Conservation (phyloP, 1,140 invertebrate genomes). For the Bombus picipes region DNA sequence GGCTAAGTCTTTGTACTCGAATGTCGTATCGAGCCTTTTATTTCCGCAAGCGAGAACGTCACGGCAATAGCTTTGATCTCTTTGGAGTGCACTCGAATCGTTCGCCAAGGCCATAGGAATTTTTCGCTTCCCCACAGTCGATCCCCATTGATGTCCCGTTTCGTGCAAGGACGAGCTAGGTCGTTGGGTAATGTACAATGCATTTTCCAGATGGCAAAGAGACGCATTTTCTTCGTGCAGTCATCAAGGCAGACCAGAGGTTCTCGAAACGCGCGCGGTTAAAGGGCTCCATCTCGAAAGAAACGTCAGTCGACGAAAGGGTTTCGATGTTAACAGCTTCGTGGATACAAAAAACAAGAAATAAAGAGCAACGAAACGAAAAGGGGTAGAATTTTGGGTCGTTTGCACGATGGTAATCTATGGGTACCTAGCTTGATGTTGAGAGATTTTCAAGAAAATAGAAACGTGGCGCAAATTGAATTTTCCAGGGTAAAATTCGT, state of each 20-base stretch:
- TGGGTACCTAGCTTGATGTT: too few species aligned
- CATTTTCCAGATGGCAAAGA: conserved; percentile 46
- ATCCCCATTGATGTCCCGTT: conserved; percentile 33
- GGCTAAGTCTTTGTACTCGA: not conserved
- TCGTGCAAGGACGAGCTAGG: not conserved
- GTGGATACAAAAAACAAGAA: not conserved
- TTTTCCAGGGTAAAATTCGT: not conserved
- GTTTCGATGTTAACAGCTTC: conserved; percentile 47
- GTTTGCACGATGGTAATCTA: not conserved
- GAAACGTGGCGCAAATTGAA: not conserved
- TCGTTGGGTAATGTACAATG: conserved; percentile 58
- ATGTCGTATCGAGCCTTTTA: conserved; percentile 28
- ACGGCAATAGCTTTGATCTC: conserved; percentile 57
- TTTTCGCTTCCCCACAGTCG: conserved; percentile 49
- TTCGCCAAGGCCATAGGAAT: conserved; percentile 42
- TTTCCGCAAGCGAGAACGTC: conserved; percentile 24
- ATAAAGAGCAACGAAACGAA: too few species aligned
- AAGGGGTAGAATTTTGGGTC: not conserved
- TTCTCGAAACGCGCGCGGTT: conserved; percentile 14
- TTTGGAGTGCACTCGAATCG: conserved; percentile 43
- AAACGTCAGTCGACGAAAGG: conserved; percentile 45
- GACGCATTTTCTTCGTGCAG: conserved; percentile 39
- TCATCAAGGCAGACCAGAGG: conserved; percentile 35
- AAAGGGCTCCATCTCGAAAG: conserved; percentile 39
- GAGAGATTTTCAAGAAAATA: not conserved